These are phyloP conservation scores for Chrysemys picta DNA, from an alignment of 2,113 vertebrate genomes.

Conservation along the genomic window DNA sequence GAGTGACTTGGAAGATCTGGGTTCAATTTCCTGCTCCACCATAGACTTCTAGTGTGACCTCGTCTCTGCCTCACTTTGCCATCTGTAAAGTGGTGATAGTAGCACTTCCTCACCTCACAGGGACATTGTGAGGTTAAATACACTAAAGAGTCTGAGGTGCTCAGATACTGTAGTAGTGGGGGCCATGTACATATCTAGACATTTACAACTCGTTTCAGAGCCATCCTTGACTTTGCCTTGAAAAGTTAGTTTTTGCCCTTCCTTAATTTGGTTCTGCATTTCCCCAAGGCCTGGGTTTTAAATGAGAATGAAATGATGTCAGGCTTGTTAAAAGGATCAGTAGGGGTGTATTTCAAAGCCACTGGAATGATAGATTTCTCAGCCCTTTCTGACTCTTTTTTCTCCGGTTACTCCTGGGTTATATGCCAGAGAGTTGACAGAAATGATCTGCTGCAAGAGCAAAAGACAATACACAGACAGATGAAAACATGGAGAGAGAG, in stretches of 20 bases:
- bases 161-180: not conserved
- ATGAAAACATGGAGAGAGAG: not conserved
- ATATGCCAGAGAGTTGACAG: conserved; percentile 26
- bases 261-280: not conserved
- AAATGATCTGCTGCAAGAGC: conserved; percentile 54
- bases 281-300: conserved; percentile 1
- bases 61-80: not conserved
- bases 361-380: not conserved
- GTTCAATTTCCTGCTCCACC: too few species aligned
- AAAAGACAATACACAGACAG: conserved; percentile 29
- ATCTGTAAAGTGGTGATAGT: not conserved
- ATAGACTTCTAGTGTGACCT: too few species aligned
- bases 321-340: conserved; percentile 7
- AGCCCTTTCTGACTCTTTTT: not conserved
- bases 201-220: not conserved
- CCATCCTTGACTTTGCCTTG: not conserved
- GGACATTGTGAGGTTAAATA: not conserved
- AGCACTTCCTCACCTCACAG: not conserved
- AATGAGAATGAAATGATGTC: not conserved
- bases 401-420: conserved; percentile 1
- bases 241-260: not conserved
- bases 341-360: not conserved
- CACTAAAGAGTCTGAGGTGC: not conserved
- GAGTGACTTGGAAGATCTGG: too few species aligned
- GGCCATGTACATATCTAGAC: not conserved